Percentiles rank a stretch among this genome's conserved stretches.
These are phyloP conservation scores for Drosophila littoralis DNA, from an alignment of 1,140 invertebrate species.

Conservation along the genomic window DNA sequence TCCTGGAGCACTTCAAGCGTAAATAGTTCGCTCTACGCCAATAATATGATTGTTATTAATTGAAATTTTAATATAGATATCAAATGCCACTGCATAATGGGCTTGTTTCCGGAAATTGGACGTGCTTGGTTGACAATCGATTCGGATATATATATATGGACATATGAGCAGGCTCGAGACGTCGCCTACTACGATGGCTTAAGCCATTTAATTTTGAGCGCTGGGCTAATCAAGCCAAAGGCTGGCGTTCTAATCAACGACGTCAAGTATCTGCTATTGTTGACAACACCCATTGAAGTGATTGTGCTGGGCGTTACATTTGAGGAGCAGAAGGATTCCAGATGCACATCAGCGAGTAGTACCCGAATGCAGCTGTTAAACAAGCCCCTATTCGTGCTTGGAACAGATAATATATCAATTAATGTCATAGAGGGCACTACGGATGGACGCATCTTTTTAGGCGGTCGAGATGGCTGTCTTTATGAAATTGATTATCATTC, in stretches of 20 bases:
- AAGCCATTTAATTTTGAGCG: conserved; percentile 94
- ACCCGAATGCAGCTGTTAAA: conserved; percentile 96
- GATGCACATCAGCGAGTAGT: not conserved
- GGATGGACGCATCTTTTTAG: conserved; percentile 96
- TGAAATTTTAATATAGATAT: conserved; percentile 87
- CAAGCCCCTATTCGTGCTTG: conserved; percentile 96
- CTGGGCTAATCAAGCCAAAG: conserved; percentile 94
- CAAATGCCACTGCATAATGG: conserved; percentile 98
- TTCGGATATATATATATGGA: conserved; percentile 97
- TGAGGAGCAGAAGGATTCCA: conserved; percentile 49
- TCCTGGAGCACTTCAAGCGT: conserved; percentile 97
- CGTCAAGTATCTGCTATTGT: conserved; percentile 95
- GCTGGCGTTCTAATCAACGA: conserved; percentile 94
- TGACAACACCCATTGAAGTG: conserved; percentile 97
- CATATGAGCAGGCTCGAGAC: conserved; percentile 95
- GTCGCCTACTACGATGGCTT: conserved; percentile 97
- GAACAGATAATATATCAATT: conserved; percentile 96
- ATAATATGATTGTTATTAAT: not conserved
- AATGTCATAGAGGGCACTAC: conserved; percentile 92
- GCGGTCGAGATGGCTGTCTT: conserved; percentile 96
- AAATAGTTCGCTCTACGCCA: conserved; percentile 80
- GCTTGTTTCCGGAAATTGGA: conserved; percentile 97
- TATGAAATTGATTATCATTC: conserved; percentile 98
- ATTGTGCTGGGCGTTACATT: conserved; percentile 88
- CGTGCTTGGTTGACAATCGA: conserved; percentile 99